These are phyloP conservation scores for Meteorus cinctellus DNA, from an alignment of 2,888 invertebrate species.

Conservation along the genomic window DNA sequence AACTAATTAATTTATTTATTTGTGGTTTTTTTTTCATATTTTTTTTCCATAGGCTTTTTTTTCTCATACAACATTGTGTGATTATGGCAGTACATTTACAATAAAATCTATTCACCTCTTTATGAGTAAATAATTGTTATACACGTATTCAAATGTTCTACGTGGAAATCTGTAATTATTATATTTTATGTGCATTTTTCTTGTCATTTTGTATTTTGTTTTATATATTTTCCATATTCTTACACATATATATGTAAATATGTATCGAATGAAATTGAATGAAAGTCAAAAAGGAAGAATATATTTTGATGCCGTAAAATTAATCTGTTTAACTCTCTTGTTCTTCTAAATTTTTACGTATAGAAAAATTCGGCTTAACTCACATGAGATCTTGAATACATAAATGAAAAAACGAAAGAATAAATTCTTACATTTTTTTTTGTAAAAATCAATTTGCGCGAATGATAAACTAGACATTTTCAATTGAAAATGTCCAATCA, in stretches of 20 bases:
- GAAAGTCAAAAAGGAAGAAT: too few relatives aligned
- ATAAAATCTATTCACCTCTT: constrained; percentile 65
- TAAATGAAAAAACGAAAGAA: too few relatives aligned
- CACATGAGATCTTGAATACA: too few relatives aligned
- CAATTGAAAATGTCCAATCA: constrained; percentile 45
- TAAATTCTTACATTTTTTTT: constrained; percentile 11
- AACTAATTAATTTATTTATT: constrained; percentile 34
- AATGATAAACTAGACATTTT: constrained; percentile 18
- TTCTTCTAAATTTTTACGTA: not conserved
- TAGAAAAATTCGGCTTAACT: not conserved
- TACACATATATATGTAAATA: constrained; percentile 40
- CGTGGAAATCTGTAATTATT: constrained; percentile 46
- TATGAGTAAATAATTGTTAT: constrained; percentile 35
- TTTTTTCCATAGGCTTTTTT: constrained; percentile 65
- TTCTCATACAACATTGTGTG: constrained; percentile 61
- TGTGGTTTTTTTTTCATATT: constrained; percentile 26
- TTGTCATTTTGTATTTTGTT: constrained; percentile 4
- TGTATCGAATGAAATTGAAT: constrained; percentile 51
- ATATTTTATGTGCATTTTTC: constrained; percentile 41
- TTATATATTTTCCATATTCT: not conserved
- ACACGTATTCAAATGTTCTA: constrained; percentile 30
- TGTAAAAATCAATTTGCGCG: constrained; percentile 30
- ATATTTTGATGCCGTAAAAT: constrained; percentile 32
- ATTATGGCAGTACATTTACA: constrained; percentile 74
- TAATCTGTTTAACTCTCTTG: not conserved